Evolutionary conservation across 53 echinoderm and acorn worm genomes (phyloP), one percentile per base, ranked within the genome.

Genomic region (Paracentrotus lividus): DNA sequence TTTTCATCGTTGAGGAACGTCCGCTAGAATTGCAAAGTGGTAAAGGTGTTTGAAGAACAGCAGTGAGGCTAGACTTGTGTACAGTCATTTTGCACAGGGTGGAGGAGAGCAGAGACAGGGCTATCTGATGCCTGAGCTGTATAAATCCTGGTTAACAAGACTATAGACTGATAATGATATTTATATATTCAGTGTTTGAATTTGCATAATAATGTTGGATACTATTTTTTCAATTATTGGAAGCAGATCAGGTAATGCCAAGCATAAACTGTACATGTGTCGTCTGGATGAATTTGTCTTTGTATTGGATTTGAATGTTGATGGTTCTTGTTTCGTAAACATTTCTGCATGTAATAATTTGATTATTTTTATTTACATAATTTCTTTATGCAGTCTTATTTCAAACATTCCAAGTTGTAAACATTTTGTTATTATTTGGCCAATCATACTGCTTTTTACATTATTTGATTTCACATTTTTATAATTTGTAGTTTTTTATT

Each of bases 11-110:
- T 4, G 81, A 38, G 47, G 47, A 81, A 81, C n/a, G 47, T 81
- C 81, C 47, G 27, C 45, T n/a, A 27, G 81, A 47, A 45, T 81
- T 45, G 81, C 27, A 81, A 45, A 47, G 44, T 45, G 47, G 47
- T n/a, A 23, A 81, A 81, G 81, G 45, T 81, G 81, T 47, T 10
- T 14, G 44, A n/a, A 76, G 76, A 21, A 8, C 40, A 42, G 36
- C 42, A 81, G n/a, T 47, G n/a, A 24, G 10, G 47, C 47, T 81
- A 81, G 45, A 24, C 49, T 81, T 49, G 31, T n/a, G 81, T 72
- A 47, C 81, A 81, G 81, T 49, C 81, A 81, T 81, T 81, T 81
- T n/a, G 24, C 81, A 45, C 24, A 81, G n/a, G 14, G n/a, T 47
- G 44, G 3, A 47, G 5, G 81, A 45, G 33, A 24, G 47, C n/a